Evolutionary conservation across 2,888 invertebrate species (phyloP).

Genomic region (Meghimatium bilineatum): DNA sequence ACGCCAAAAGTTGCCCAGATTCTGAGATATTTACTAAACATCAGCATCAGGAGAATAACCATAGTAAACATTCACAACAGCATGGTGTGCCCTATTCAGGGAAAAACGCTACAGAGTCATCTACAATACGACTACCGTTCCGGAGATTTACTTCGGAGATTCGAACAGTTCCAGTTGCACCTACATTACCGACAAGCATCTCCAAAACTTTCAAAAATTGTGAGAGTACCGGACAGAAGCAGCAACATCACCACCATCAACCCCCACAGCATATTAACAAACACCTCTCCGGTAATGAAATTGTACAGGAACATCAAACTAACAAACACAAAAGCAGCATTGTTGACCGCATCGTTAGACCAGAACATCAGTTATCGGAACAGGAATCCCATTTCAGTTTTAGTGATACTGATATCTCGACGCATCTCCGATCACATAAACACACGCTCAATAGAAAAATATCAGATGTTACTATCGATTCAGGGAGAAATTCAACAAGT

Average conservation of each 20-base stretch:
- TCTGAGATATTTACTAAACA: background rate
- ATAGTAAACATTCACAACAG: background rate
- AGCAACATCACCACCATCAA: background rate
- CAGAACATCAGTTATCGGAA: background rate
- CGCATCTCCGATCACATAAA: slow-evolving; percentile 47
- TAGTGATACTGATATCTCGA: background rate
- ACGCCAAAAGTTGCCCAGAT: background rate
- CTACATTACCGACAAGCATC: background rate
- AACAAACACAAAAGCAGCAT: background rate
- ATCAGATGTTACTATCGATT: slow-evolving; percentile 58
- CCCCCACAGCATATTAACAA: background rate
- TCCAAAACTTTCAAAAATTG: background rate
- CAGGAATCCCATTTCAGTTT: slow-evolving; percentile 11
- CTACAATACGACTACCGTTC: background rate
- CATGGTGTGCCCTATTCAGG: slow-evolving; percentile 27
- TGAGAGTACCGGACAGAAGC: background rate
- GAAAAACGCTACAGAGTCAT: background rate
- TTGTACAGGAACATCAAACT: background rate
- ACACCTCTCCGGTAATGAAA: background rate
- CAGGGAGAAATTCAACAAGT: slow-evolving; percentile 65
- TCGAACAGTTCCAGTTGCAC: background rate
- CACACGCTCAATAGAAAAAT: slow-evolving; percentile 61
- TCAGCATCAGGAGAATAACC: background rate
- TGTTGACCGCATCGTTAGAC: background rate
- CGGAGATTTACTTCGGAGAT: background rate